These are phyloP conservation scores for Cuniculus paca DNA, from an alignment of 2,797 vertebrate genomes.

Conservation along the genomic window DNA sequence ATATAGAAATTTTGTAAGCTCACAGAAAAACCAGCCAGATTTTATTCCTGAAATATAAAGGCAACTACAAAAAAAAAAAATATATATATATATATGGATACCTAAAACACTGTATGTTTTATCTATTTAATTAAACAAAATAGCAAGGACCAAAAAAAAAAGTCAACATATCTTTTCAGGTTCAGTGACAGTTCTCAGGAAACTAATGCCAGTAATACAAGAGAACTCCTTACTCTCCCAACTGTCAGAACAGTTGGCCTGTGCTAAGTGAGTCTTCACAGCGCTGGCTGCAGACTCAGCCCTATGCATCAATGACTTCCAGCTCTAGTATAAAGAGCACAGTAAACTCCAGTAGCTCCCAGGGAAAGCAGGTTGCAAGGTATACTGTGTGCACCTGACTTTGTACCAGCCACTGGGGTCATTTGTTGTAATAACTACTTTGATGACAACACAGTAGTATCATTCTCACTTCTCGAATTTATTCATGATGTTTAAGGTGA, in stretches of 20 bases:
- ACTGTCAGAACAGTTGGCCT: not conserved
- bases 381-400: not conserved
- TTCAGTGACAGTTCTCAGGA: not conserved
- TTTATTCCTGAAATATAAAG: constrained; percentile 65
- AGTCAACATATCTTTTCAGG: not conserved
- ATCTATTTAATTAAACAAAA: constrained; percentile 50
- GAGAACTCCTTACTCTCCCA: constrained; percentile 17
- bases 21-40: constrained; percentile 32
- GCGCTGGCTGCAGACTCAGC: not conserved
- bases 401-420: not conserved
- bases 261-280: not conserved
- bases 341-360: not conserved
- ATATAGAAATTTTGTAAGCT: not conserved
- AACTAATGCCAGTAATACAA: not conserved
- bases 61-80: constrained; percentile 18
- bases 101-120: not conserved
- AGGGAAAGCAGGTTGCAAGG: not conserved
- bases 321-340: not conserved
- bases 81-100: no score
- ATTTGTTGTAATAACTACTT: constrained; percentile 28
- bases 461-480: constrained; percentile 37
- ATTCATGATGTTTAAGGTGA: not conserved
- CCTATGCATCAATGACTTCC: not conserved
- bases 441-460: not conserved
- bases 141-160: not conserved